A percentile compares a stretch with the other conserved stretches of the same genome.
Evolutionary conservation across 2,797 vertebrate species (phyloP).

Genomic region (Sandelia bainsii): DNA sequence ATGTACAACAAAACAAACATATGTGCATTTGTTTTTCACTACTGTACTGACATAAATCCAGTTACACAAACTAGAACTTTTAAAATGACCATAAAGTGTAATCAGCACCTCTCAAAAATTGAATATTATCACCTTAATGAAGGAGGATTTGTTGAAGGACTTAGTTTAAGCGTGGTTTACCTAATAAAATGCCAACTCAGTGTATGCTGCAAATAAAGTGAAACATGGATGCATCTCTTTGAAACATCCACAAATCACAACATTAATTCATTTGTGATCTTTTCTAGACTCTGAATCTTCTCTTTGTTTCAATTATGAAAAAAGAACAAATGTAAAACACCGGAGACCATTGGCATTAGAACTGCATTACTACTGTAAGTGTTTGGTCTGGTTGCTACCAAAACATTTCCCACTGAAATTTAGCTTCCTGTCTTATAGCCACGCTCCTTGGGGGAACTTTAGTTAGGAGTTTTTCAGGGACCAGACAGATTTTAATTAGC

Average conservation of each 20-base stretch:
- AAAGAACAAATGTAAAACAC: slow-evolving; percentile 16
- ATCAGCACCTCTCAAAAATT: no score
- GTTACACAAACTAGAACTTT: no score
- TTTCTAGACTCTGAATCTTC: slow-evolving; percentile 1
- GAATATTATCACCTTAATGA: no score
- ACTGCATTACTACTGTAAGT: slow-evolving; percentile 28
- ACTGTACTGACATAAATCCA: no score
- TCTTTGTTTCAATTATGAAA: background rate
- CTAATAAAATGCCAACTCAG: background rate
- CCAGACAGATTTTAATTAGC: slow-evolving; percentile 47
- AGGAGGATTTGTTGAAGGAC: no score
- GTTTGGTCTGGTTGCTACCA: slow-evolving; percentile 58
- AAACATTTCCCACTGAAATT: slow-evolving; percentile 51
- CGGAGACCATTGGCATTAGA: slow-evolving; percentile 15
- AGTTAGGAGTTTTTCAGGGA: slow-evolving; percentile 43
- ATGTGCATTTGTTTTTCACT: no score
- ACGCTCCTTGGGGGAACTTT: slow-evolving; percentile 48
- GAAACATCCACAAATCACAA: slow-evolving; percentile 2
- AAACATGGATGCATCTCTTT: background rate
- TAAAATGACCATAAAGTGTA: no score
- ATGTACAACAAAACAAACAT: slow-evolving; percentile 3
- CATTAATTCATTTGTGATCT: background rate
- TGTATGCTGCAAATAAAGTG: background rate
- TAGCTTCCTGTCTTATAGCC: slow-evolving; percentile 28
- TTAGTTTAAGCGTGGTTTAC: no score